Evolutionary conservation across 1,140 invertebrate genomes (phyloP), one percentile per base, ranked within the genome.

Genomic region (Cryptotermes secundus): DNA sequence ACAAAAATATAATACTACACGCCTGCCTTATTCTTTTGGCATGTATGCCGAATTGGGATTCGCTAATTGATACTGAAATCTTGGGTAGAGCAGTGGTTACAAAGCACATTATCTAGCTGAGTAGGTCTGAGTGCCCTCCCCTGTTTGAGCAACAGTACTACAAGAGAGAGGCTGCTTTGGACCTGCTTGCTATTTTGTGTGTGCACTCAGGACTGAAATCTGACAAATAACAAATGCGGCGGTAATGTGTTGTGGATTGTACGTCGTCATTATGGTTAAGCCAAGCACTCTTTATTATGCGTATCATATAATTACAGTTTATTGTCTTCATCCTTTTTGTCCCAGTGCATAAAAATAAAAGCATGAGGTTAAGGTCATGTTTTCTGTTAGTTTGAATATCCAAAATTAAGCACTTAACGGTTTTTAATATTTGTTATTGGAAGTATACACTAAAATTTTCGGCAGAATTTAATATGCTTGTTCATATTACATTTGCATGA

Each of bases 21-120:
- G 59, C 59, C 59, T 72, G 59, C n/a, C 59, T 72, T 72, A 72
- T 72, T 72, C 59, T 72, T 72, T 72, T 72, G 59, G 59, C 12
- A n/a, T 72, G n/a, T 72, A 72, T n/a, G 59, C 59, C 59, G 59
- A 72, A 72, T 14, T n/a, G 59, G 59, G 59, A 72, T 72, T 72
- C 26, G n/a, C 59, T 72, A 72, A 72, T 72, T 72, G 59, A n/a
- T 72, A n/a, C 31, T 72, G 59, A 72, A 72, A 31, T 72, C 59
- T 72, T 72, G 26, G 59, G 59, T 72, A 26, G 59, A 72, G 59
- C 59, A 72, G 59, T 31, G 59, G 59, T 31, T 72, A 31, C 59
- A 72, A 72, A 72, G 59, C 59, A 31, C n/a, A 72, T 72, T 72
- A 72, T 72, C 59, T 72, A 31, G 26, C n/a, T 72, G 59, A 49